phyloP scores from a whole-genome alignment of 2,797 vertebrate species.

The Myiothlypis chrysogaster region DNA sequence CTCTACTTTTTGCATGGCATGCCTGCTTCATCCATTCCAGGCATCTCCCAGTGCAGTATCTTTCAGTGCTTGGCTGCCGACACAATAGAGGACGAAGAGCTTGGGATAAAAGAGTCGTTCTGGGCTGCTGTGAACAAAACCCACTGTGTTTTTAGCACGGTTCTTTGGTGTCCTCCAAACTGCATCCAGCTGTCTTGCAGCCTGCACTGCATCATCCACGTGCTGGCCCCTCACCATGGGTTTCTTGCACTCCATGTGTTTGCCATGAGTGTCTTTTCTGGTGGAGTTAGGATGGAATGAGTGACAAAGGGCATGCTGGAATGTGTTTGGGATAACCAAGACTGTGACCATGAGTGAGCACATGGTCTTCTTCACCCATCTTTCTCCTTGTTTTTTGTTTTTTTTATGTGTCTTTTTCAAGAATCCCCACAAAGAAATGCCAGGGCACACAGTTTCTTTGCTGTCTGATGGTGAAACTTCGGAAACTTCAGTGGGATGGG shows the following conservation, averaged over 20 bases:
- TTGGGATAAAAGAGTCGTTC: not conserved
- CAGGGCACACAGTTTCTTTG: not conserved
- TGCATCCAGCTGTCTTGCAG: not conserved
- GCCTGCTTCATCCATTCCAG: not conserved
- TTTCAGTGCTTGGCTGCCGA: not conserved
- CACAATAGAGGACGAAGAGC: not conserved
- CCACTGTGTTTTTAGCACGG: not conserved
- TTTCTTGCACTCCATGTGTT: not conserved
- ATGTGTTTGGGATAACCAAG: not conserved
- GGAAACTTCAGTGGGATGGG: not conserved
- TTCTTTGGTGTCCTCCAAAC: not conserved
- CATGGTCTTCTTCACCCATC: slow-evolving; percentile 25
- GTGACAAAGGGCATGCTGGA: slow-evolving; percentile 1
- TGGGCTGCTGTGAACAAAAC: not conserved
- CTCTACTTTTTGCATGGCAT: slow-evolving; percentile 2
- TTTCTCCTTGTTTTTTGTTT: not conserved
- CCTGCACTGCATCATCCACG: not conserved
- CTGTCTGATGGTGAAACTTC: not conserved
- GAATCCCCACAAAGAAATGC: not conserved
- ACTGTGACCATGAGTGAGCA: not conserved
- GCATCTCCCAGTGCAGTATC: not conserved
- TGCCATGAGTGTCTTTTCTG: not conserved
- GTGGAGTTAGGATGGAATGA: not conserved
- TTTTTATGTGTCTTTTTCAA: not conserved
- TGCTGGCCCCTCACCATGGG: not conserved